Evolutionary conservation across 2,113 vertebrate genomes (phyloP), one percentile per base, ranked within the genome.

Genomic region (Machaerirhynchus nigripectus): DNA sequence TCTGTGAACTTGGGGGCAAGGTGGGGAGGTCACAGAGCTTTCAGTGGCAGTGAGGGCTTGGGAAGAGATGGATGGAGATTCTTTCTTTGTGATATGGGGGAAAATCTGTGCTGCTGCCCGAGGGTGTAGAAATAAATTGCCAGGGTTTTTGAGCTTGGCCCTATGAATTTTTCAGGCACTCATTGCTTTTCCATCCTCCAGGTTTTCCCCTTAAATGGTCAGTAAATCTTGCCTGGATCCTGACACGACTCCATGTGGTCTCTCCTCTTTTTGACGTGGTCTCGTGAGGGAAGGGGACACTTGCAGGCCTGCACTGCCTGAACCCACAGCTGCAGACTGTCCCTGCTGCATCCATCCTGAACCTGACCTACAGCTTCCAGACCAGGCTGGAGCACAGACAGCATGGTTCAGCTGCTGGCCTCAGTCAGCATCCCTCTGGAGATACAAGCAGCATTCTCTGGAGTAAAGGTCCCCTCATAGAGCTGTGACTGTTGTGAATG

Each of bases 191-290:
- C 33, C 53, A 60, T 24, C 27, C 39, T 82, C 39, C 19, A 83
- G 27, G 7, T 59, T 87, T 82, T 30, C 69, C 8, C 10, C 3
- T 16, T 8, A 39, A 71, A 47, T 0, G 3, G 44, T 3, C 52
- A 40, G 23, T 30, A 92, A 93, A 83, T 28, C 37, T 75, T 14
- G 20, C 9, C 11, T 24, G 70, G 49, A 44, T 87, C 53, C 64
- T 69, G 49, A 14, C 30, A 42, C 0, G 3, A 50, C 23, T 49
- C 50, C 4, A 0, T 57, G n/a, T 46, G 24, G 21, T 52, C 39
- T 83, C 27, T 63, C n/a, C 35, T 37, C 39, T 49, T 57, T 52
- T 53, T 70, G 40, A 2, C 1, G 1, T 18, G 37, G 2, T 37
- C 56, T 61, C n/a, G 3, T 2, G 28, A 74, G 18, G 28, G 31